A percentile compares a stretch with the other conserved stretches of the same genome.
These are phyloP conservation scores for Cyrtonyx montezumae DNA, from an alignment of 2,113 vertebrate species.

Conservation along the genomic window DNA sequence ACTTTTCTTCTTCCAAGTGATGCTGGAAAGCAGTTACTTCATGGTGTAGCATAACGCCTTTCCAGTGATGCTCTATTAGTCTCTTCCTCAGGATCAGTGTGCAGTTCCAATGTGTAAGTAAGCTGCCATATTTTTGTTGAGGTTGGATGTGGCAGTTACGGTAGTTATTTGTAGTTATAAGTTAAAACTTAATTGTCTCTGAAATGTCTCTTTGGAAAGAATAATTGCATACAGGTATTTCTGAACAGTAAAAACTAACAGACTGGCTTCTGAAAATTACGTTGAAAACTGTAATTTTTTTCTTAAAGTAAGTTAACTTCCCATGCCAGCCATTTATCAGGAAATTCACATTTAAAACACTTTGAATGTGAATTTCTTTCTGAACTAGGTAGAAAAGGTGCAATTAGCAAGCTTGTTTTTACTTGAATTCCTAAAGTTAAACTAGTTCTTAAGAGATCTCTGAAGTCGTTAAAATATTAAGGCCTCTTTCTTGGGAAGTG, in stretches of 20 bases:
- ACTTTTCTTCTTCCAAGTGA: neutral
- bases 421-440: neutral
- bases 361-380: conserved; percentile 18
- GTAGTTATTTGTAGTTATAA: neutral
- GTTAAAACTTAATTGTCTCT: neutral
- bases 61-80: neutral
- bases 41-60: neutral
- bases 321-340: neutral
- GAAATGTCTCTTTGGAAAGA: neutral
- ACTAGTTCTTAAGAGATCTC: neutral
- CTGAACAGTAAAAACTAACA: neutral
- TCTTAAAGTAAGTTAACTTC: neutral
- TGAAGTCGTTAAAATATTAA: neutral
- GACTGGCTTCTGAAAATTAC: neutral
- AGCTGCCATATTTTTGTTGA: neutral
- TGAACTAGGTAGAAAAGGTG: neutral
- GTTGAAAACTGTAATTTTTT: neutral
- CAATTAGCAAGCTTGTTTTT: neutral
- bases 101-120: neutral
- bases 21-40: conserved; percentile 13
- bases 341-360: neutral
- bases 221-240: neutral
- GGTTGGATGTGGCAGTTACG: neutral
- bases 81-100: neutral
- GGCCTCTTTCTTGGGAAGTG: neutral